These are phyloP conservation scores for Aproaerema taeniolella DNA, from an alignment of 2,888 invertebrate species.

Conservation along the genomic window DNA sequence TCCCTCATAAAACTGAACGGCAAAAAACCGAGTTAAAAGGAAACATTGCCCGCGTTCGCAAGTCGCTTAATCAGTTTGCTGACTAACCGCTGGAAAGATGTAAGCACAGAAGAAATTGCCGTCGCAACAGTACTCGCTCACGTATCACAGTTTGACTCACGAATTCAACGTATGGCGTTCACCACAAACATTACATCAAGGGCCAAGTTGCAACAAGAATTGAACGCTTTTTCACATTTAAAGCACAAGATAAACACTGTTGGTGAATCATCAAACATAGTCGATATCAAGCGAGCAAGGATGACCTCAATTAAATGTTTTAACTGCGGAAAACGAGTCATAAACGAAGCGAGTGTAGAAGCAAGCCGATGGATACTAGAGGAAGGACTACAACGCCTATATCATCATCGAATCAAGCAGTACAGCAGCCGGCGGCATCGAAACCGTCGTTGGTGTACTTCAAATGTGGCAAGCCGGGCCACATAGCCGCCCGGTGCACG, in stretches of 20 bases:
- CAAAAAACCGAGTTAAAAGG: neutral
- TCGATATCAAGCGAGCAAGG: constrained; percentile 8
- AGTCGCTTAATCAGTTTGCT: neutral
- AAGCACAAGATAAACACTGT: constrained; percentile 3
- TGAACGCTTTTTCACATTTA: constrained; percentile 12
- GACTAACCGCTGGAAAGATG: neutral
- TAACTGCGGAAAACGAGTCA: constrained; percentile 13
- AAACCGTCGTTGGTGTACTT: too few species aligned
- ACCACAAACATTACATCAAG: neutral
- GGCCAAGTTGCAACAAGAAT: constrained; percentile 13
- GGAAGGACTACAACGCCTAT: neutral
- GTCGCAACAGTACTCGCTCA: neutral
- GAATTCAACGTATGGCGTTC: neutral
- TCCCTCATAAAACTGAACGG: neutral
- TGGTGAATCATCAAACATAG: constrained; percentile 4
- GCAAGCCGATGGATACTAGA: neutral
- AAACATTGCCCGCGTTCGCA: neutral
- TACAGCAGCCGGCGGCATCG: too few species aligned
- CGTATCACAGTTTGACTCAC: neutral
- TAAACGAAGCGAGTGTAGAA: neutral
- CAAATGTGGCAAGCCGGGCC: too few species aligned
- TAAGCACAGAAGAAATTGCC: neutral
- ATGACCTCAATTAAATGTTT: constrained; percentile 16
- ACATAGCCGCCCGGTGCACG: constrained; percentile 1
- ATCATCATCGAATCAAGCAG: neutral